Percentiles rank a stretch among this genome's conserved stretches.
These are phyloP conservation scores for Apogon hyalosoma DNA, from an alignment of 2,797 vertebrate genomes.

Conservation along the genomic window DNA sequence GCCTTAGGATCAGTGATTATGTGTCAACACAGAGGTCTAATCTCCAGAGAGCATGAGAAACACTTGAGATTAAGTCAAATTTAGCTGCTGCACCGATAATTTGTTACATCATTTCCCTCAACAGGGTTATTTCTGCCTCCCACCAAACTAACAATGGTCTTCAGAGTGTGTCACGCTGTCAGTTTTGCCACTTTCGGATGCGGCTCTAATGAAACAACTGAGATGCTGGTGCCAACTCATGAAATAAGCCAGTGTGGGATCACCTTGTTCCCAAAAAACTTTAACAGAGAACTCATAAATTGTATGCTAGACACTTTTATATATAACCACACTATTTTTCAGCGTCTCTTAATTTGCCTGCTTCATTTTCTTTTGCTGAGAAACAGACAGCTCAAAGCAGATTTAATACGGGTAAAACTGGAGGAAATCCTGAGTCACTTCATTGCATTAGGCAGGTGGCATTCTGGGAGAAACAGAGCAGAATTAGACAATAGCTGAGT, in stretches of 20 bases:
- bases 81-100: conserved; percentile 46
- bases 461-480: conserved; percentile 28
- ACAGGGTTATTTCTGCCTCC: conserved; percentile 58
- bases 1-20: conserved; percentile 38
- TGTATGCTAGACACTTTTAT: conserved; percentile 36
- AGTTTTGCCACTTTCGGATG: conserved; percentile 48
- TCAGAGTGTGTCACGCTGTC: conserved; percentile 44
- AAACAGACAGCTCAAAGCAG: conserved; percentile 26
- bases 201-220: conserved; percentile 50
- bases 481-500: conserved; percentile 47
- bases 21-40: conserved; percentile 55
- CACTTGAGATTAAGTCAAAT: conserved; percentile 54
- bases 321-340: conserved; percentile 34
- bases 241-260: conserved; percentile 50
- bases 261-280: conserved; percentile 47
- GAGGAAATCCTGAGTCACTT: conserved; percentile 4
- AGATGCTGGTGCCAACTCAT: conserved; percentile 37
- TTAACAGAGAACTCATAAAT: conserved; percentile 45
- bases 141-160: conserved; percentile 55
- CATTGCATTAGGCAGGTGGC: conserved; percentile 28
- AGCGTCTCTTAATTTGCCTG: conserved; percentile 25
- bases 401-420: conserved; percentile 23
- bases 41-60: conserved; percentile 46
- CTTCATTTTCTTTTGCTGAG: conserved; percentile 14
- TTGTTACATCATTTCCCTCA: conserved; percentile 54